Evolutionary conservation across 2,113 vertebrate genomes (phyloP), one percentile per base, ranked within the genome.

Genomic region (Dinomys branickii): DNA sequence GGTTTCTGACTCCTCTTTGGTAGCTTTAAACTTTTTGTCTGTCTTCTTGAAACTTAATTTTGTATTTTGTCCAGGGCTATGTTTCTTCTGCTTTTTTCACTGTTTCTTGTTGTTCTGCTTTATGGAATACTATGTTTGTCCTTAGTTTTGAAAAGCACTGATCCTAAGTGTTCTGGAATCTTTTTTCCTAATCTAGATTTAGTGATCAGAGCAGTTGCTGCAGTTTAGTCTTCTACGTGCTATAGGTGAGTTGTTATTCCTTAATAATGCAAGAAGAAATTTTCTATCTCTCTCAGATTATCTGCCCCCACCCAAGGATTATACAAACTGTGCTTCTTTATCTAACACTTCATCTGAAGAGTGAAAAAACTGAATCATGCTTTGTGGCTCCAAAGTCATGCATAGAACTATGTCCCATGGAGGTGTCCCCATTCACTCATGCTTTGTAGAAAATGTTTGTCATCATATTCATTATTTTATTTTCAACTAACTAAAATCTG

Each of bases 101-200:
- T n/a, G n/a, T n/a, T n/a, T n/a, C n/a, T n/a, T n/a, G n/a, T n/a
- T n/a, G n/a, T n/a, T n/a, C n/a, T n/a, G n/a, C n/a, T n/a, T n/a
- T n/a, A 8, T 44, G 19, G 16, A 0, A 3, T 33, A 41, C 26
- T 0, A 0, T 1, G 9, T 41, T 11, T 69, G 44, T 24, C 56
- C 17, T 5, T 83, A 14, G 2, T 3, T 90, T n/a, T 30, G 61
- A 85, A 5, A 20, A 47, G 41, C 30, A 59, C 5, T 0, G 2
- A 67, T 71, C 5, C 1, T 85, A 24, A 69, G 33, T 65, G 22
- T 17, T 69, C 41, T 78, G 35, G 11, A 38, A 65, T 14, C 33
- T 33, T 50, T 85, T 24, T 82, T 88, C 50, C 10, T 38, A 41
- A n/a, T 56, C 9, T 69, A 82, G 7, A 69, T 50, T 38, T 20